Evolutionary conservation across 2,113 vertebrate species (phyloP).

Genomic region (Phaethon lepturus): DNA sequence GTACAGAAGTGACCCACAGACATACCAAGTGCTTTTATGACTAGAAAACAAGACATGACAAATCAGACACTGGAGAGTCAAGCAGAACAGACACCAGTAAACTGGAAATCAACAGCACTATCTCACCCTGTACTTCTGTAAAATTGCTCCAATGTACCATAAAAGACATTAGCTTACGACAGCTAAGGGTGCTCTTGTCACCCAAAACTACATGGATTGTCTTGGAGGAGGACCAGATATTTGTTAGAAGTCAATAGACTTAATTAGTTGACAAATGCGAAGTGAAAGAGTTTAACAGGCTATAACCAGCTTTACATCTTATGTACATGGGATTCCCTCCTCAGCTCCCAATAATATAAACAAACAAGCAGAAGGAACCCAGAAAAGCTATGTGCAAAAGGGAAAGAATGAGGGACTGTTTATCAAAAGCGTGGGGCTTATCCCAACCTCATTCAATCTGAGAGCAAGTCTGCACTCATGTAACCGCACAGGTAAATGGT

Average conservation of each 20-base stretch:
- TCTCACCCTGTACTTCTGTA: not conserved
- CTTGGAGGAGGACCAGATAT: not conserved
- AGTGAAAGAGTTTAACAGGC: not conserved
- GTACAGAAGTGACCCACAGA: not conserved
- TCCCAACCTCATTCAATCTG: not conserved
- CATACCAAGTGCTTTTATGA: not conserved
- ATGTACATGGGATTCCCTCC: too few species aligned
- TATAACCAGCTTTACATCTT: not conserved
- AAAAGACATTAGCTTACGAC: not conserved
- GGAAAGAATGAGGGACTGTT: not conserved
- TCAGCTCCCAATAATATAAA: not conserved
- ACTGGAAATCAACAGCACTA: not conserved
- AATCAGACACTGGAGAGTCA: not conserved
- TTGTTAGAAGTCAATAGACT: not conserved
- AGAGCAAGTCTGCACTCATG: not conserved
- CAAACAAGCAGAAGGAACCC: not conserved
- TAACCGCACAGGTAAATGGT: not conserved
- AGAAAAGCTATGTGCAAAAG: not conserved
- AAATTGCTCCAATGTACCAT: not conserved
- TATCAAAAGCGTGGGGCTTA: not conserved
- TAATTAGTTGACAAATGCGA: too few species aligned
- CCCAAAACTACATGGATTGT: not conserved
- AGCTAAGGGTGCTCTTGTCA: not conserved
- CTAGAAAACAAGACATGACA: not conserved
- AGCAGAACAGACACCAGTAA: not conserved